Evolutionary conservation across 2,888 invertebrate genomes (phyloP), one percentile per base, ranked within the genome.

Genomic region (Lysandra bellargus): DNA sequence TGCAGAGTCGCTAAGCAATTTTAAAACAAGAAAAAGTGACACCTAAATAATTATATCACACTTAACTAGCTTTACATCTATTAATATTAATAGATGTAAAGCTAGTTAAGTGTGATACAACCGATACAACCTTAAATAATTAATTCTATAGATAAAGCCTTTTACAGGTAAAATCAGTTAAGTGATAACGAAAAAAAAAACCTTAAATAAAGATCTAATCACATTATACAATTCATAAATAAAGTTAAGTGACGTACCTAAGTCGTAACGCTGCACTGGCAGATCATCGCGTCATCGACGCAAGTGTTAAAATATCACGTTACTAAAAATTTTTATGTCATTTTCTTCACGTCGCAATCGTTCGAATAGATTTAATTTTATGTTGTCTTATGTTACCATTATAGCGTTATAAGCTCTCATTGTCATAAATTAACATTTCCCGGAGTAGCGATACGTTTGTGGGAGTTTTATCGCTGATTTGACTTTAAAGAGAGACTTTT

Each of bases 271-370:
- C 64, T 33, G 69, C 4, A 33, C 64, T 33, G 69, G 33, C 33
- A 69, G 33, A 69, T 69, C 69, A 69, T 33, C 69, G 12, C 14
- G 1, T 33, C 69, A 1, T 33, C 69, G 23, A 30, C 64, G 12
- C 69, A 33, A 69, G 69, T 33, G 69, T 33, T 69, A 69, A 69
- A 33, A 69, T 69, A 69, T 69, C 33, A 14, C 1, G 69, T 69
- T 69, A 69, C 69, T 12, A 17, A 33, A 69, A 69, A 5, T 5
- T 69, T 69, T 69, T 69, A 69, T 69, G 69, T 69, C 69, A 69
- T 69, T 37, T 33, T 89, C 81, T 90, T 88, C 88, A 91, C 89
- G 33, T 33, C 69, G 14, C 14, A 33, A 37, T 37, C 33, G 17
- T 69, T 69, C 14, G 5, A 69, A 37, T 69, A 33, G 37, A 69